Conservation (phyloP, 2,888 invertebrate species). For the Tetranychus truncatus region DNA sequence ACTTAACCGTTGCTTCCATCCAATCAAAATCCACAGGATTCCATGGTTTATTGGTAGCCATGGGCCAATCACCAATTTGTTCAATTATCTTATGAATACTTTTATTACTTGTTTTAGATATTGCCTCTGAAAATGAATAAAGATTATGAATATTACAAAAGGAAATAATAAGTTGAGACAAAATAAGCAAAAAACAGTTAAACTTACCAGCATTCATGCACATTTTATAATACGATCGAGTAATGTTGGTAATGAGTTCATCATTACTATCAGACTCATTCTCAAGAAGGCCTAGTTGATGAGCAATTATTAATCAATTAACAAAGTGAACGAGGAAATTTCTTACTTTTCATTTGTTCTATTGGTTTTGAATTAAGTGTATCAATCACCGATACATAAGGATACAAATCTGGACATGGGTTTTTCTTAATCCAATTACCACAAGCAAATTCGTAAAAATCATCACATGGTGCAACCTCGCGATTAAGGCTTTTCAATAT, state of each 20-base stretch:
- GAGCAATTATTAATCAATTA: background rate
- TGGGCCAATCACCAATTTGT: background rate
- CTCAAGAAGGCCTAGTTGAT: slow-evolving; percentile 41
- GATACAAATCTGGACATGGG: background rate
- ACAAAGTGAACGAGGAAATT: background rate
- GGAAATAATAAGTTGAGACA: background rate
- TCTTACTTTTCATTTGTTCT: background rate
- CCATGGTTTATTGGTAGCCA: background rate
- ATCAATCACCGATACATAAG: background rate
- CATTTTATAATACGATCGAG: slow-evolving; percentile 64
- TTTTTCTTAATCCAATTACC: slow-evolving; percentile 45
- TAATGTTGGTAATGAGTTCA: slow-evolving; percentile 58
- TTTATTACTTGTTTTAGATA: background rate
- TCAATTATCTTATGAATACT: background rate
- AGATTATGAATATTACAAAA: background rate
- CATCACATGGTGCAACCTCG: slow-evolving; percentile 50
- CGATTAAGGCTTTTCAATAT: background rate
- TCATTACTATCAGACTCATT: slow-evolving; percentile 45
- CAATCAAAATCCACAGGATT: background rate
- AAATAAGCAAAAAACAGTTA: background rate
- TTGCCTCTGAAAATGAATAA: background rate
- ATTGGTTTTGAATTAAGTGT: background rate
- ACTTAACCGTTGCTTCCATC: background rate
- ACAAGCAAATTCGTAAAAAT: slow-evolving; percentile 61
- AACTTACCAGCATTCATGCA: slow-evolving; percentile 71